Evolutionary conservation across 2,113 vertebrate genomes (phyloP).

Genomic region (Grammomys surdaster): DNA sequence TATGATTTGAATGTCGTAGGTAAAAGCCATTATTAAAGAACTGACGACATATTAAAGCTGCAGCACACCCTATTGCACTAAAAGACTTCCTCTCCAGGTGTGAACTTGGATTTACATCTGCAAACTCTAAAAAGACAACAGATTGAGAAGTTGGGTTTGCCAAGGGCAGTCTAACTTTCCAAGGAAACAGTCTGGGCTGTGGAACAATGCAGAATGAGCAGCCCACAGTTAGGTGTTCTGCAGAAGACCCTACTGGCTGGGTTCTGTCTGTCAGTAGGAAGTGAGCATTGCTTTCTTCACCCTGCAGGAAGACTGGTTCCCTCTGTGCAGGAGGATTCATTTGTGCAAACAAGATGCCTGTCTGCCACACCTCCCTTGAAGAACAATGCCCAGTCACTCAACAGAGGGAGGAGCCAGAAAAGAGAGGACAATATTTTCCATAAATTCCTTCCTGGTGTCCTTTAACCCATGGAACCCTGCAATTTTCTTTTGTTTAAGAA

Average conservation of each 20-base stretch:
- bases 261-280: slow-evolving; percentile 21
- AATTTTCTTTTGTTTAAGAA: background rate
- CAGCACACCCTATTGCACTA: background rate
- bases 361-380: slow-evolving; percentile 9
- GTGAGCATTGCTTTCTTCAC: background rate
- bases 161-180: slow-evolving; percentile 38
- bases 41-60: background rate
- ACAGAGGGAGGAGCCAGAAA: background rate
- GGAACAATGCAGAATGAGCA: background rate
- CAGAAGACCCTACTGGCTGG: background rate
- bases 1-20: background rate
- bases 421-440: background rate
- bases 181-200: background rate
- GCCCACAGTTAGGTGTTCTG: background rate
- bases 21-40: background rate
- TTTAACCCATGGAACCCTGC: background rate
- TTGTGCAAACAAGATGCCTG: slow-evolving; percentile 10
- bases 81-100: background rate
- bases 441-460: background rate
- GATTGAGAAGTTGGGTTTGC: slow-evolving; percentile 32
- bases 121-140: background rate
- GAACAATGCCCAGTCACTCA: background rate
- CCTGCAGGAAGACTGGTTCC: background rate
- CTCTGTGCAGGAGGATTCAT: background rate
- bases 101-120: slow-evolving; percentile 47